A percentile compares a stretch with the other conserved stretches of the same genome.
phyloP scores from a whole-genome alignment of 2,888 invertebrate genomes.

The Poecilus cupreus region DNA sequence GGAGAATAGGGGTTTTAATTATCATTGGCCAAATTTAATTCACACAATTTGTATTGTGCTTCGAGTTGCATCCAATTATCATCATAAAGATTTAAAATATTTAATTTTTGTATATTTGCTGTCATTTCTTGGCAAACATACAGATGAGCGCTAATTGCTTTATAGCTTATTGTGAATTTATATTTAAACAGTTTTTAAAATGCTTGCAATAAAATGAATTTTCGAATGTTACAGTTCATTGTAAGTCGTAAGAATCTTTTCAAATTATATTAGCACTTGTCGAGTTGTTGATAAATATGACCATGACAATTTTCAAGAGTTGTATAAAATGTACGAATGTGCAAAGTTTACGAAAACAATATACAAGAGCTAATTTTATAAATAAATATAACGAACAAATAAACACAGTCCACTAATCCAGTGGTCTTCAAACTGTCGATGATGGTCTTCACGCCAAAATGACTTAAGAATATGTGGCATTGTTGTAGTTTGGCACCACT shows the following conservation, averaged over 20 bases:
- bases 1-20: neutral
- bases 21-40: too few species aligned
- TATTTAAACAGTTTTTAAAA: neutral
- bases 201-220: neutral
- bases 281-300: neutral
- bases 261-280: neutral
- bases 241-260: neutral
- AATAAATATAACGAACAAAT: neutral
- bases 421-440: too few species aligned
- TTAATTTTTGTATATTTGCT: too few species aligned
- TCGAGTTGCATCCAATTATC: too few species aligned
- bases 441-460: too few species aligned
- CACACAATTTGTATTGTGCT: too few species aligned
- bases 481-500: too few species aligned
- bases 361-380: neutral
- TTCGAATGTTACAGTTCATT: neutral
- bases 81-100: too few species aligned
- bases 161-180: neutral
- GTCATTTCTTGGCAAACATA: neutral
- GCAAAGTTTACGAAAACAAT: neutral
- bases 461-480: too few species aligned
- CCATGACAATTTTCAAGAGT: neutral
- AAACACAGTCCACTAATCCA: too few species aligned
- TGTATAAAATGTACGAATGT: neutral
- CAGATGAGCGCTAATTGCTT: neutral